Conservation (phyloP, 35 echinoderm and acorn worm species). For the Strongylocentrotus purpuratus region DNA sequence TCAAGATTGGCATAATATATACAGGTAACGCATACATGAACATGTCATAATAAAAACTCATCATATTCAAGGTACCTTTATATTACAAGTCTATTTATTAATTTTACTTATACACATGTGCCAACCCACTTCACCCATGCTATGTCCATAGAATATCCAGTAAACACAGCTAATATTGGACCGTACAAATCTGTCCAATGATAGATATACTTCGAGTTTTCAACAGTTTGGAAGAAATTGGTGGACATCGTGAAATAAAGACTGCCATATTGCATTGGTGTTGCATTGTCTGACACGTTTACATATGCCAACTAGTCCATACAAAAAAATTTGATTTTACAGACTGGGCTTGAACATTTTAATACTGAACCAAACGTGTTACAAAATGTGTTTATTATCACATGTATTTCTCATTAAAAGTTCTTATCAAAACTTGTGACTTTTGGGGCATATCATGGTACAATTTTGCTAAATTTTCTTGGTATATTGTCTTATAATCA, state of each 20-base stretch:
- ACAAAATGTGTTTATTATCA: not conserved
- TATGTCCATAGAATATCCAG: not conserved
- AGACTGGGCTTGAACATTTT: not conserved
- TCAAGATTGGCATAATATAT: no score
- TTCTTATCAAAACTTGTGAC: no score
- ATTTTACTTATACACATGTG: not conserved
- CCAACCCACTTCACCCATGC: not conserved
- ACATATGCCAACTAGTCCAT: not conserved
- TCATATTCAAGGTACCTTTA: not conserved
- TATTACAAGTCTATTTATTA: conserved; percentile 5
- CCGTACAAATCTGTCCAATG: not conserved
- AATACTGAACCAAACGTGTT: not conserved
- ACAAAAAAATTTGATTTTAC: not conserved
- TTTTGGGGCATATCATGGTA: no score
- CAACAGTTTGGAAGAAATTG: conserved; percentile 10
- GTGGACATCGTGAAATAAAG: not conserved
- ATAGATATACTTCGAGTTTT: not conserved
- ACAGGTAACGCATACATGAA: not conserved
- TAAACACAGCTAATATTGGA: not conserved
- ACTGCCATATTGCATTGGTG: not conserved
- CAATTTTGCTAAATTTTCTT: no score
- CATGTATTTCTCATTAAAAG: not conserved
- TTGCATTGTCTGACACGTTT: not conserved
- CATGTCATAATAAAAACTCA: not conserved
- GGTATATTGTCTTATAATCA: no score